A percentile compares a stretch with the other conserved stretches of the same genome.
Conservation (phyloP, 2,888 invertebrate genomes). For the Mesochorus sp. region DNA sequence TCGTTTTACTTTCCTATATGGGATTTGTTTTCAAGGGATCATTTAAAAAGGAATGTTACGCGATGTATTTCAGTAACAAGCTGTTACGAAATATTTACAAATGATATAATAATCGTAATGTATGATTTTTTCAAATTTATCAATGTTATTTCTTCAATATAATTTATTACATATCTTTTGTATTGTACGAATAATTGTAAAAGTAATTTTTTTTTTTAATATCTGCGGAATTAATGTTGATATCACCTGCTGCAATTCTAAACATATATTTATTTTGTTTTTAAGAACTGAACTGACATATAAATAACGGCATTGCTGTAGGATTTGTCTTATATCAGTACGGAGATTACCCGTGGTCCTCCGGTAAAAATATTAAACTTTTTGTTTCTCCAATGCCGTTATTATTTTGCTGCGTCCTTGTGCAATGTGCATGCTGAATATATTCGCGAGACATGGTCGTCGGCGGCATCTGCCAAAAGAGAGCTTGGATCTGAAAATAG, state of each 20-base stretch:
- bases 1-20: no score
- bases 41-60: no score
- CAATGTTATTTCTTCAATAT: neutral
- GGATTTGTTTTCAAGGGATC: no score
- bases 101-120: no score
- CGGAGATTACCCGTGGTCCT: constrained; percentile 32
- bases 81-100: no score
- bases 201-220: no score
- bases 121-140: neutral
- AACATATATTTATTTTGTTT: constrained; percentile 26
- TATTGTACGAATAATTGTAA: no score
- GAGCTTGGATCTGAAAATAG: constrained; percentile 15
- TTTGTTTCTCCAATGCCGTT: neutral
- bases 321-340: constrained; percentile 61
- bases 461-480: constrained; percentile 52
- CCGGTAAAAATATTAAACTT: neutral
- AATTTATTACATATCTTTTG: neutral
- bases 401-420: neutral
- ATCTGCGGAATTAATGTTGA: no score
- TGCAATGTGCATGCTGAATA: neutral
- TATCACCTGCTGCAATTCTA: neutral
- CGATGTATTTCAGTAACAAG: no score
- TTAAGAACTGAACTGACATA: constrained; percentile 16
- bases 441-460: neutral
- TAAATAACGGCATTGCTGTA: constrained; percentile 59